phyloP scores from a whole-genome alignment of 2,888 invertebrate genomes.

The Asteroscopus sphinx region DNA sequence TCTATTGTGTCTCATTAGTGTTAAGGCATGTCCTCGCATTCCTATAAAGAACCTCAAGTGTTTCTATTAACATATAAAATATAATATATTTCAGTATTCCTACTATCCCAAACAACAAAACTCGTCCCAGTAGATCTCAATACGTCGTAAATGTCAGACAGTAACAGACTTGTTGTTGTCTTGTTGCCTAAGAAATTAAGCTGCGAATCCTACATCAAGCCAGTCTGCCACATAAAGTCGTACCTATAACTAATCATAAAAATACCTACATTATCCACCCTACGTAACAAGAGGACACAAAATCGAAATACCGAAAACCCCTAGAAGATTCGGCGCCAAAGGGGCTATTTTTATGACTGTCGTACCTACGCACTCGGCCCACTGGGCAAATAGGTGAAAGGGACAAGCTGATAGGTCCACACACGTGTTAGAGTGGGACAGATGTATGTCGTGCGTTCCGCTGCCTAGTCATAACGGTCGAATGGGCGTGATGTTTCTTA shows the following conservation, averaged over 20 bases:
- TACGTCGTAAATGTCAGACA: neutral
- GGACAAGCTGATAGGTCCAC: constrained; percentile 75
- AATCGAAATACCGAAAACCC: constrained; percentile 85
- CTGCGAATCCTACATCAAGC: constrained; percentile 13
- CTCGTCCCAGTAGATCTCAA: neutral
- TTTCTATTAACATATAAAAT: too few relatives aligned
- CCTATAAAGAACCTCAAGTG: too few relatives aligned
- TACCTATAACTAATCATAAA: constrained; percentile 77
- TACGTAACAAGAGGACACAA: constrained; percentile 83
- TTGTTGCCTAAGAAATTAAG: constrained; percentile 21
- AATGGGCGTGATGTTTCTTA: constrained; percentile 90
- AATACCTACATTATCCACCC: constrained; percentile 73
- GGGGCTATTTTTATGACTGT: constrained; percentile 90
- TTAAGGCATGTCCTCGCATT: too few relatives aligned
- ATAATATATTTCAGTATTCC: too few relatives aligned
- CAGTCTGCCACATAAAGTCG: constrained; percentile 58
- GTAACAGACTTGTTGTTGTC: constrained; percentile 5
- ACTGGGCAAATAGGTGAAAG: constrained; percentile 87
- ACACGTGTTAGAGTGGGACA: constrained; percentile 85
- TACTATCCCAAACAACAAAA: neutral
- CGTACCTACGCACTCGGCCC: constrained; percentile 87
- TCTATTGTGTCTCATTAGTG: too few relatives aligned
- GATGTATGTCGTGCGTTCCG: constrained; percentile 84
- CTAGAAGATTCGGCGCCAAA: constrained; percentile 88
- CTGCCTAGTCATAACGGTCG: constrained; percentile 89